Evolutionary conservation across 2,888 invertebrate species (phyloP), one percentile per base, ranked within the genome.

Genomic region (Onchidella celtica): DNA sequence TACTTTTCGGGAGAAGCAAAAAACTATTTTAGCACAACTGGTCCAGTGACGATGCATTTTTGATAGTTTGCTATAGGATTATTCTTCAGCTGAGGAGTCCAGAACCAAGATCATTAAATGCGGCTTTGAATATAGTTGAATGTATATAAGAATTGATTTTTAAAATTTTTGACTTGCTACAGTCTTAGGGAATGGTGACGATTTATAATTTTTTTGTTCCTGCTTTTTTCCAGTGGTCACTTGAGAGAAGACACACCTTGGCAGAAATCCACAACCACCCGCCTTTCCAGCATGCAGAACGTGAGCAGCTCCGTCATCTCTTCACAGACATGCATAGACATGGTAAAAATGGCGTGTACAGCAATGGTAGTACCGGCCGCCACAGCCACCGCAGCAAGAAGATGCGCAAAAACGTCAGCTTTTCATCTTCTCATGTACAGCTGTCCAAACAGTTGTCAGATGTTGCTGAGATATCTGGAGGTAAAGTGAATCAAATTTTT

Each of bases 271-370:
- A 86, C 29, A 86, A 84, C 36, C 89, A 87, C 65, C 86, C 88
- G 47, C 89, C 87, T 3, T 89, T 88, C 81, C 84, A 97, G 97
- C 95, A 97, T 94, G 96, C 96, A 93, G 96, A 97, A 94, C 97
- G 97, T 93, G 96, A 97, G 95, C 97, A 97, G 92, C 97, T 97
- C 92, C 95, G 97, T 79, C 95, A 97, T 69, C 95, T 97, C 93
- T 96, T 97, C 79, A 97, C 97, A 85, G 97, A 97, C 92, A 95
- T 68, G 36, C 73, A 40, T 27, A 21, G 14, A 59, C 32, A 34
- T 2, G 47, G 55, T 17, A 38, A 57, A 29, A 55, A 55, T 57
- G 72, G 75, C 68, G 59, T 40, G 11, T 76, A 79, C 75, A 82
- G 55, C 65, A 76, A 69, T 69, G 68, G 40, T 66, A 34, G 75